These are phyloP conservation scores for Lagopus leucura DNA, from an alignment of 2,113 vertebrate species.

Conservation along the genomic window DNA sequence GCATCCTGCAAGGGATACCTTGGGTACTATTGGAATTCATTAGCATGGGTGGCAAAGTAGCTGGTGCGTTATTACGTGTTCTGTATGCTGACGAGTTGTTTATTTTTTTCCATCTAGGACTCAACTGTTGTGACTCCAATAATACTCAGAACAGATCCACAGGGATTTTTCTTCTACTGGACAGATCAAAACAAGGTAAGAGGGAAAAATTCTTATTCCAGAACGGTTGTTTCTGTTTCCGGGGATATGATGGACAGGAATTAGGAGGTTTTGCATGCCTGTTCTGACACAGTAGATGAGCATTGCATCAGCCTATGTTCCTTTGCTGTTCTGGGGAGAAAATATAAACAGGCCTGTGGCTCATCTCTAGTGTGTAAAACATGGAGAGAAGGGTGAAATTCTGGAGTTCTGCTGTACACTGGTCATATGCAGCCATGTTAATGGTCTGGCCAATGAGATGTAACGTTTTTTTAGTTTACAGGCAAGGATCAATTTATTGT, in stretches of 20 bases:
- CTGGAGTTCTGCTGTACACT: background rate
- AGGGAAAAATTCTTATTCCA: background rate
- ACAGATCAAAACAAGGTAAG: constrained; percentile 97
- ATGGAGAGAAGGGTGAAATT: background rate
- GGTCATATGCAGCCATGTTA: background rate
- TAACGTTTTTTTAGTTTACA: background rate
- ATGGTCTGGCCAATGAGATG: background rate
- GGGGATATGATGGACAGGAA: background rate
- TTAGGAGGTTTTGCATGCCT: background rate
- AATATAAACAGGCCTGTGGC: background rate
- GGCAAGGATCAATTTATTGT: background rate
- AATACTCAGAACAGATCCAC: constrained; percentile 92
- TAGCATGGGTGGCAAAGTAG: background rate
- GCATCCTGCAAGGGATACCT: background rate
- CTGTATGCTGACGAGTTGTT: background rate
- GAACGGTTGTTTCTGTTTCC: background rate
- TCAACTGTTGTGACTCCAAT: constrained; percentile 90
- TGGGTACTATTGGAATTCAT: constrained; percentile 14
- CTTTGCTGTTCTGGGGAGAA: background rate
- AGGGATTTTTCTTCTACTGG: constrained; percentile 98
- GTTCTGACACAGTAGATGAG: background rate
- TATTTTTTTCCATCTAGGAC: constrained; percentile 78
- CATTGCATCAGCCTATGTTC: accelerated
- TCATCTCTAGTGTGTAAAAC: background rate
- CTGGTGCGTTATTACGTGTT: background rate